A percentile compares a stretch with the other conserved stretches of the same genome.
phyloP scores from a whole-genome alignment of 2,888 invertebrate species.

The Tortrix viridana region DNA sequence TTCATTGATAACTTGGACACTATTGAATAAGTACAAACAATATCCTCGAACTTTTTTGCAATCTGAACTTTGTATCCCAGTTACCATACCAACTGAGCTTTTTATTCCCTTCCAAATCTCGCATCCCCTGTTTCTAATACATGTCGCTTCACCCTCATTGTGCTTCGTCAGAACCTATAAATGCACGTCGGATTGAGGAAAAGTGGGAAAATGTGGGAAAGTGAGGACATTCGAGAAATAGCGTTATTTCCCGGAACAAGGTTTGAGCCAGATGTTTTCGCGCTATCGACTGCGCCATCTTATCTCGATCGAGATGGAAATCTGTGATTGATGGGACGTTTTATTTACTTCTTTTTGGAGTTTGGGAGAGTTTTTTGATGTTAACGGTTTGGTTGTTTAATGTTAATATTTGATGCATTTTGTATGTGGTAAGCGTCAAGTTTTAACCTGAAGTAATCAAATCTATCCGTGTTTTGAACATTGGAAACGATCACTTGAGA shows the following conservation, averaged over 20 bases:
- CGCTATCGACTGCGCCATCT: slow-evolving; percentile 10
- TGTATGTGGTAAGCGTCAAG: too few relatives aligned
- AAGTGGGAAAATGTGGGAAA: slow-evolving; percentile 5
- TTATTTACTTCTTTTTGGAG: slow-evolving; percentile 10
- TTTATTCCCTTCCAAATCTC: slow-evolving; percentile 2
- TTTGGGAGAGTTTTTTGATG: not conserved
- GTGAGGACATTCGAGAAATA: slow-evolving; percentile 22
- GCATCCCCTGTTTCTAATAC: not conserved
- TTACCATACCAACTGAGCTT: slow-evolving; percentile 2
- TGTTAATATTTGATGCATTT: too few relatives aligned
- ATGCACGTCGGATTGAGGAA: slow-evolving; percentile 26
- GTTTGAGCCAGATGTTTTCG: slow-evolving; percentile 21
- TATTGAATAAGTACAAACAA: too few relatives aligned
- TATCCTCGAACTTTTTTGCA: too few relatives aligned
- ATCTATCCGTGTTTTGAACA: too few relatives aligned
- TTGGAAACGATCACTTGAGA: too few relatives aligned
- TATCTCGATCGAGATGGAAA: slow-evolving; percentile 23
- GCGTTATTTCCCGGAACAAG: slow-evolving; percentile 17
- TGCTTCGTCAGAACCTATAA: slow-evolving; percentile 20
- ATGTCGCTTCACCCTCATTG: slow-evolving; percentile 10
- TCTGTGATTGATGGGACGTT: slow-evolving; percentile 24
- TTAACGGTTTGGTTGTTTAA: too few relatives aligned
- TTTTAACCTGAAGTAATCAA: too few relatives aligned
- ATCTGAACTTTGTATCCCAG: too few relatives aligned
- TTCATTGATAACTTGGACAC: too few relatives aligned